Base-by-base conservation (phyloP, 2,797 vertebrate species). In the Gymnoscopelus braueri region DNA sequence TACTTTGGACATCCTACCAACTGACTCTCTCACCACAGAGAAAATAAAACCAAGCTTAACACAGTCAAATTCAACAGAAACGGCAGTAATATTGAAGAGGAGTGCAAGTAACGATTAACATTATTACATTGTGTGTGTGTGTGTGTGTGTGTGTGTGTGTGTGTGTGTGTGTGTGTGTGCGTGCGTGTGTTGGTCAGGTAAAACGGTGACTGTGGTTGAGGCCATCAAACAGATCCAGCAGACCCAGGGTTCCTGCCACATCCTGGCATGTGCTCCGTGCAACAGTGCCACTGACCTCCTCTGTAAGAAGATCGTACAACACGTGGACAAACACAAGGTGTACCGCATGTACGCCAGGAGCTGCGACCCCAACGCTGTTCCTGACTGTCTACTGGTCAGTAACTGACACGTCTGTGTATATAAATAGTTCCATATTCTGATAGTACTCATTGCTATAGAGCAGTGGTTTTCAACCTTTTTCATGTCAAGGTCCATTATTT, bases 261-360 rank as follows among this genome's bases (percentile, higher is more conserved):
- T 99, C 80, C 89, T 99, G 69, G 96, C 95, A 63, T 98, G 96
- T 2, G 95, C 97, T 0, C 96, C 96, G 0, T 97, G 96, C 68
- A 98, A 98, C 91, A 97, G 95, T 0, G 96, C 97, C 0, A 82
- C 95, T 1, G 97, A 99, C 86, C 91, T 98, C 61, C 93, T 99
- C 57, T 97, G 96, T 77, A 93, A 96, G 85, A 92, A 90, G n/a
- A 86, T 99, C 63, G 75, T 93, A 74, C 63, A 69, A 0, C 89
- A 96, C 78, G 74, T 96, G 1, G 86, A 94, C 10, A 77, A 78
- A 15, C 61, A 65, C 3, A 58, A 89, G 13, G 51, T 99, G 61
- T 97, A 94, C 86, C 94, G 96, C 19, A 60, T 99, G 60, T 92
- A 96, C 0, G 96, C 97, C 81, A 92, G 71, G 76, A 96, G 94